Percentiles rank a stretch among this genome's conserved stretches.
Evolutionary conservation across 2,113 vertebrate genomes (phyloP).

Genomic region (Capricornis sumatraensis): DNA sequence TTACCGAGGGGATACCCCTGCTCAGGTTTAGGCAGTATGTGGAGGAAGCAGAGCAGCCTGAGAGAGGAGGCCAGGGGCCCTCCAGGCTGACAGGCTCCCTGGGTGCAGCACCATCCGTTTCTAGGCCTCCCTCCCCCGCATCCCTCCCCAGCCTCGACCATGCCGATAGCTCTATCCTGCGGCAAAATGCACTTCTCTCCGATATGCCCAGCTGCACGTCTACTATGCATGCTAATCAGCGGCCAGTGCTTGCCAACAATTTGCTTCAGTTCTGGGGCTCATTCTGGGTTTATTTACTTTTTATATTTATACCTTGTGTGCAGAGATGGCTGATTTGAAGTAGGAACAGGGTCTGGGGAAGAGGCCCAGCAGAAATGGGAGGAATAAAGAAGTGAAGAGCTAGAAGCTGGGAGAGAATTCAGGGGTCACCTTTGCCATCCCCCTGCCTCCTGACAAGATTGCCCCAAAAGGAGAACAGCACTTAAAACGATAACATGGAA

Average conservation of each 20-base stretch:
- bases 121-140: background rate
- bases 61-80: background rate
- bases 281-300: constrained; percentile 62
- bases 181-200: constrained; percentile 35
- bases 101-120: background rate
- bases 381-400: background rate
- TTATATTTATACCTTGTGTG: constrained; percentile 65
- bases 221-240: constrained; percentile 70
- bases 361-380: constrained; percentile 5
- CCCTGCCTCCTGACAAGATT: background rate
- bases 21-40: background rate
- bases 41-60: background rate
- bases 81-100: background rate
- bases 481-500: background rate
- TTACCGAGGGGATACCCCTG: background rate
- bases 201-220: constrained; percentile 70
- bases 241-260: constrained; percentile 52
- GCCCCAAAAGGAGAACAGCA: background rate
- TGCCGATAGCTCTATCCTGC: background rate
- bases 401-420: background rate
- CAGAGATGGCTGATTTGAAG: constrained; percentile 32
- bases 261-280: constrained; percentile 64
- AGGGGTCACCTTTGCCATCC: background rate
- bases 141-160: background rate
- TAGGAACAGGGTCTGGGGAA: constrained; percentile 1